A percentile compares a stretch with the other conserved stretches of the same genome.
These are phyloP conservation scores for Gymnoscopelus microlampas DNA, from an alignment of 2,797 vertebrate genomes.

Conservation along the genomic window DNA sequence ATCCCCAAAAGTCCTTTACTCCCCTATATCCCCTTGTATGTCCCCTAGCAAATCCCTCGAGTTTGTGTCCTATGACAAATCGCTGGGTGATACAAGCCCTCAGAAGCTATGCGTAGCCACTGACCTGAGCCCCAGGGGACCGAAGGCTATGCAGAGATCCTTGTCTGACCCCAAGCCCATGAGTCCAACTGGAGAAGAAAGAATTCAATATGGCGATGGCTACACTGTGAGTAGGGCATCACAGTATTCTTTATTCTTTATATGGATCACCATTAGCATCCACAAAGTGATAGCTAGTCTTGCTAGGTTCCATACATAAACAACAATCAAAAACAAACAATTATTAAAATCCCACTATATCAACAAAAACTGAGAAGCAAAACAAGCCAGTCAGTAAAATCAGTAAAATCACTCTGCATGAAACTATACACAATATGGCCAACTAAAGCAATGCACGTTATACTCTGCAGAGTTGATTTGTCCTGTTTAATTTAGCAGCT, in stretches of 20 bases:
- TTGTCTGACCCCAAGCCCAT: constrained; percentile 97
- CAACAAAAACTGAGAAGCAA: too few species aligned
- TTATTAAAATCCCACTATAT: too few species aligned
- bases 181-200: constrained; percentile 97
- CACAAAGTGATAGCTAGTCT: too few species aligned
- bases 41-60: constrained; percentile 96
- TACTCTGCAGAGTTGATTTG: too few species aligned
- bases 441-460: too few species aligned
- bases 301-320: too few species aligned
- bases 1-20: constrained; percentile 97
- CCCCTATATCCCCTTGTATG: constrained; percentile 93
- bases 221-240: constrained; percentile 87
- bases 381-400: too few species aligned
- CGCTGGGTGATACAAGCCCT: constrained; percentile 87
- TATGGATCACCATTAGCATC: too few species aligned
- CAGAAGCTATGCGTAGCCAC: constrained; percentile 87
- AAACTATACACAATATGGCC: too few species aligned
- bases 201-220: constrained; percentile 90
- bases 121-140: constrained; percentile 90
- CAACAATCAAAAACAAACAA: too few species aligned
- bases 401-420: too few species aligned
- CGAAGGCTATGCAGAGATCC: constrained; percentile 95
- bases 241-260: background rate
- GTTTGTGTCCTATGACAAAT: constrained; percentile 92
- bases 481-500: too few species aligned